Conservation (phyloP, 1,140 invertebrate genomes). For the Cheumatopsyche charites region DNA sequence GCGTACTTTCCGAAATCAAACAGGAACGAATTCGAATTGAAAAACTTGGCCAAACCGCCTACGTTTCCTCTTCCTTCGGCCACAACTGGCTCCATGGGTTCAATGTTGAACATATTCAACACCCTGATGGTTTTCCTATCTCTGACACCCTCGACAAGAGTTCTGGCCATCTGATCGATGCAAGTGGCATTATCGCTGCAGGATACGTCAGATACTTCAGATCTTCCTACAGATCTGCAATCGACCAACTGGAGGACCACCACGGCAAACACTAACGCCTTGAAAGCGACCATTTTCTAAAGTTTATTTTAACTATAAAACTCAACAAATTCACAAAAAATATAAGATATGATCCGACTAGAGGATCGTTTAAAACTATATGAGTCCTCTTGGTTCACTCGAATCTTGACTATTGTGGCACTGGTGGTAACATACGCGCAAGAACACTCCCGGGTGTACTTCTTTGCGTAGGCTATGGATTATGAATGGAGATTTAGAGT, state of each 20-base stretch:
- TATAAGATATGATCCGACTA: constrained; percentile 29
- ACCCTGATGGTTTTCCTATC: constrained; percentile 56
- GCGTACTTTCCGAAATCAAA: constrained; percentile 61
- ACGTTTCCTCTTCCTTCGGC: constrained; percentile 54
- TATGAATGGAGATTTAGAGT: constrained; percentile 43
- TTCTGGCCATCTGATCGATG: constrained; percentile 57
- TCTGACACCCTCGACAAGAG: constrained; percentile 55
- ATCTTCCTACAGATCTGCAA: not conserved
- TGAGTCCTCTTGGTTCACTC: constrained; percentile 29
- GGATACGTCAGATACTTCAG: constrained; percentile 53
- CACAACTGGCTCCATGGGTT: constrained; percentile 51
- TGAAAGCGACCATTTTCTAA: constrained; percentile 1
- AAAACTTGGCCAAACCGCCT: constrained; percentile 55
- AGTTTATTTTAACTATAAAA: constrained; percentile 4
- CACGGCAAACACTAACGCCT: constrained; percentile 5
- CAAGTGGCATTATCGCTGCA: constrained; percentile 62
- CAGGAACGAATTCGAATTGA: constrained; percentile 59
- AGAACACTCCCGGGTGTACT: constrained; percentile 15
- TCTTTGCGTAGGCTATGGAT: constrained; percentile 36
- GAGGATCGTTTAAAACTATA: constrained; percentile 17
- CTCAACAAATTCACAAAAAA: constrained; percentile 24
- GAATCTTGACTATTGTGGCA: not conserved
- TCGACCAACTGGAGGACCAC: constrained; percentile 16
- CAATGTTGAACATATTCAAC: constrained; percentile 57
- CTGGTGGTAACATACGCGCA: constrained; percentile 13